A percentile compares a stretch with the other conserved stretches of the same genome.
Evolutionary conservation across 2,888 invertebrate species (phyloP).

Genomic region (Thymelicus sylvestris): DNA sequence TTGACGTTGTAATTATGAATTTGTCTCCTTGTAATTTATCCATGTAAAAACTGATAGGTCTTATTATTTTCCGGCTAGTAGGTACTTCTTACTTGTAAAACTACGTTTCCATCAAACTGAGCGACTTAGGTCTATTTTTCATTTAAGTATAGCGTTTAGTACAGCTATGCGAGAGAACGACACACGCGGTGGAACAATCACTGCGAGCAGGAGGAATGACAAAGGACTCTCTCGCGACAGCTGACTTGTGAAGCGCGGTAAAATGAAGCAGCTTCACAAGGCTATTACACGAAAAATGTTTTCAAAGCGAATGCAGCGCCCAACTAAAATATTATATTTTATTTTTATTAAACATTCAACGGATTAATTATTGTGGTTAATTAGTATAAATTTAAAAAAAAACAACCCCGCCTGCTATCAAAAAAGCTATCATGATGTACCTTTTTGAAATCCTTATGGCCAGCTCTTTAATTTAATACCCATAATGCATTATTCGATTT

Average conservation of each 20-base stretch:
- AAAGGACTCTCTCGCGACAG: constrained; percentile 69
- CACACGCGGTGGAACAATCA: constrained; percentile 56
- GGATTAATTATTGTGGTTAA: too few relatives aligned
- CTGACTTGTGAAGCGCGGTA: constrained; percentile 28
- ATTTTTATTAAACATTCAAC: neutral
- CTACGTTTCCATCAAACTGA: neutral
- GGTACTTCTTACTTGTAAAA: neutral
- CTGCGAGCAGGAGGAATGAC: constrained; percentile 61
- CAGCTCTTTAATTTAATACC: too few relatives aligned
- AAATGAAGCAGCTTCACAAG: constrained; percentile 25
- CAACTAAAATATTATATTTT: constrained; percentile 1
- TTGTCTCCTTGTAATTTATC: too few relatives aligned
- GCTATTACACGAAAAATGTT: constrained; percentile 19
- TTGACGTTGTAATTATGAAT: too few relatives aligned
- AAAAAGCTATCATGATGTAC: too few relatives aligned
- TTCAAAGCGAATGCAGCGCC: neutral
- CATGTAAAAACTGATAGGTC: too few relatives aligned
- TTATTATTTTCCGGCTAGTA: too few relatives aligned
- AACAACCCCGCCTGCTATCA: too few relatives aligned
- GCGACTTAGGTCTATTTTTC: neutral
- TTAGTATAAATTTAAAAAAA: too few relatives aligned
- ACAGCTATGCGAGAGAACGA: constrained; percentile 3
- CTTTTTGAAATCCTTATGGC: too few relatives aligned
- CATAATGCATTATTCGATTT: too few relatives aligned
- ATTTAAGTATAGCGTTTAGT: neutral